Base-by-base conservation (phyloP, 2,797 vertebrate genomes). In the Helostoma temminkii region DNA sequence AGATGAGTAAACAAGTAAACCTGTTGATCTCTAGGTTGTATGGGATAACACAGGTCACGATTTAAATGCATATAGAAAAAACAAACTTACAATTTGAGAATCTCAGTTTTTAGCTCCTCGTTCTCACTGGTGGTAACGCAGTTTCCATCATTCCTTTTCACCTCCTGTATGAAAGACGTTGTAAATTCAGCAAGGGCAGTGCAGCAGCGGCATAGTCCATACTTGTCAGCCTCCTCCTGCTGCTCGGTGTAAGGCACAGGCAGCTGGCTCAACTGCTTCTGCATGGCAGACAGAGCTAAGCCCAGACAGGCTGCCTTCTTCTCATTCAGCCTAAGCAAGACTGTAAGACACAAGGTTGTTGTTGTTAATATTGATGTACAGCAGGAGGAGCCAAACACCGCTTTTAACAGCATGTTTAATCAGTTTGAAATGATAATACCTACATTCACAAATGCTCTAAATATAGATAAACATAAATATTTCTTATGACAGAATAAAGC, bases 61-160 rank as follows among this genome's bases (percentile, higher is more conserved):
- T n/a, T n/a, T n/a, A n/a, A n/a, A n/a, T n/a, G n/a, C n/a, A n/a
- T 19, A 6, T 6, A 16, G 2, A 36, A 36, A 28, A 18, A 56
- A 26, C 37, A 88, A 42, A 89, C 97, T 77, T 94, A 99, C 97
- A 98, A 98, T 81, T 95, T 95, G 36, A 96, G 56, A 78, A 99
- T 87, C 79, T 96, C 96, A 43, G 90, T 90, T 89, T 93, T 96
- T 64, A 97, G 78, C 82, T 94, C 93, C 34, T 80, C 82, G 16
- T 90, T 86, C 52, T 72, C 82, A n/a, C 72, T 45, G 6, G 46
- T 25, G 28, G 46, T 14, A 3, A 54, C 59, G 45, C 49, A 81
- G 26, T 78, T 74, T 22, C 83, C 91, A 61, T 74, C 88, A 66
- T 80, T 87, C 77, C 81, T 78, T 82, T 87, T 89, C 67, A 93